phyloP scores from a whole-genome alignment of 1,140 invertebrate species.

The Dendrolimus kikuchii region DNA sequence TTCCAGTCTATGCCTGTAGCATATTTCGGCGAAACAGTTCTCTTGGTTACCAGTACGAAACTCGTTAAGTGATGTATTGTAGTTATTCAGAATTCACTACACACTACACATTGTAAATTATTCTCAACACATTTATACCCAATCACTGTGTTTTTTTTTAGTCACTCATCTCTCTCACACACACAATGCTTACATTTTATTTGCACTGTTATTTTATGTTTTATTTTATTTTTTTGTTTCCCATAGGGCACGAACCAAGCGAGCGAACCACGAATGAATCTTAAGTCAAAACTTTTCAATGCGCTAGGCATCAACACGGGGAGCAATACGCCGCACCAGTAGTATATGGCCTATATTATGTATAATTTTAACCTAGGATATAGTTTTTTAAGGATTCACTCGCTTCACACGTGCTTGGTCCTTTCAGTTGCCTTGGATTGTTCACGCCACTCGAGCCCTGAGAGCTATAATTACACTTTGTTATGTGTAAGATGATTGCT shows the following conservation, averaged over 20 bases:
- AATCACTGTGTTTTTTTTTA: background rate
- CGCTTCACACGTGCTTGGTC: constrained; percentile 39
- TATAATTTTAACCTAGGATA: constrained; percentile 30
- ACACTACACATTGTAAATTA: no score
- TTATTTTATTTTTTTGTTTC: constrained; percentile 49
- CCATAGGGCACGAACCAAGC: constrained; percentile 62
- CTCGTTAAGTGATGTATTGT: no score
- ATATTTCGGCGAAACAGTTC: no score
- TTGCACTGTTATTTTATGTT: constrained; percentile 25
- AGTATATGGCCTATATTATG: constrained; percentile 17
- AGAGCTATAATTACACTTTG: no score
- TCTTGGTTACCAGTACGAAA: no score
- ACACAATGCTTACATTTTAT: constrained; percentile 25
- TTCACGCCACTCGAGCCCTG: no score
- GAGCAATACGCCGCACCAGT: constrained; percentile 58
- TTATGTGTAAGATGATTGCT: no score
- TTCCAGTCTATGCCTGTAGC: no score
- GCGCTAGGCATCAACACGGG: constrained; percentile 70
- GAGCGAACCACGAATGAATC: constrained; percentile 67
- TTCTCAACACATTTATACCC: background rate
- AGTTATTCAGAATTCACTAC: no score
- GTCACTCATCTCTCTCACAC: constrained; percentile 10
- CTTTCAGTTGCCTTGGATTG: constrained; percentile 7
- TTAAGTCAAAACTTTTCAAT: constrained; percentile 72
- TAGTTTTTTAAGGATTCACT: constrained; percentile 44